Evolutionary conservation across 2,888 invertebrate genomes (phyloP).

Genomic region (Caenorhabditis sp.): DNA sequence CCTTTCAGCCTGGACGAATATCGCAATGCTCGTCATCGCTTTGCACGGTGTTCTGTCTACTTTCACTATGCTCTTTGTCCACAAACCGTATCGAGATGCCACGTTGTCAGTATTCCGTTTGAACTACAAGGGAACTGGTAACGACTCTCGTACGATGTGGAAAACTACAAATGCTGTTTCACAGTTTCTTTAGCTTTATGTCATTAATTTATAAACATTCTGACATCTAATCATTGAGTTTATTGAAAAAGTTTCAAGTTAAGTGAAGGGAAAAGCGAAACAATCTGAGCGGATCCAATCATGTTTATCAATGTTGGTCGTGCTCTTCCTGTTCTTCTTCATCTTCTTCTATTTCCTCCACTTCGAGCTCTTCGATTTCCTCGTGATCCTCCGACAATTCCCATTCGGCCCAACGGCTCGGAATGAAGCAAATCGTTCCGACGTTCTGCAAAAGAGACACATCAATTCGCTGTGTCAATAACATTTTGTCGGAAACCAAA

Average conservation of each 20-base stretch:
- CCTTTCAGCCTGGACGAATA: conserved; percentile 31
- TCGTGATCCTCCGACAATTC: neutral
- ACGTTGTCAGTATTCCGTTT: conserved; percentile 17
- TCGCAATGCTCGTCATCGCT: conserved; percentile 23
- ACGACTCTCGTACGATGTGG: conserved; percentile 29
- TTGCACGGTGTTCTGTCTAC: conserved; percentile 43
- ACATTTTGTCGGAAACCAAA: too few species aligned
- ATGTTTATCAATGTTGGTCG: neutral
- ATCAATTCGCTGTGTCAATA: too few species aligned
- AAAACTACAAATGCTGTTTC: conserved; percentile 11
- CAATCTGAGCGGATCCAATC: neutral
- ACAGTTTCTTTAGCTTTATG: neutral
- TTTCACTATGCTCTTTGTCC: conserved; percentile 35
- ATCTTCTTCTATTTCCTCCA: neutral
- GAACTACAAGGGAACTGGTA: conserved; percentile 1
- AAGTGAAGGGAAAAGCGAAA: neutral
- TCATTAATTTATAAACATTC: neutral
- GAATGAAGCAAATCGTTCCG: neutral
- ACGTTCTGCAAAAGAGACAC: too few species aligned
- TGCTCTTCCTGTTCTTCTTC: neutral
- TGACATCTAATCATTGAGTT: too few species aligned
- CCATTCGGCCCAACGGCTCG: neutral
- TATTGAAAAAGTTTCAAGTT: neutral
- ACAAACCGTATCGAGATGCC: conserved; percentile 40
- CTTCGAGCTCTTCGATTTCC: neutral